Evolutionary conservation across 2,888 invertebrate genomes (phyloP).

Genomic region (Xestoiulus laeticollis): DNA sequence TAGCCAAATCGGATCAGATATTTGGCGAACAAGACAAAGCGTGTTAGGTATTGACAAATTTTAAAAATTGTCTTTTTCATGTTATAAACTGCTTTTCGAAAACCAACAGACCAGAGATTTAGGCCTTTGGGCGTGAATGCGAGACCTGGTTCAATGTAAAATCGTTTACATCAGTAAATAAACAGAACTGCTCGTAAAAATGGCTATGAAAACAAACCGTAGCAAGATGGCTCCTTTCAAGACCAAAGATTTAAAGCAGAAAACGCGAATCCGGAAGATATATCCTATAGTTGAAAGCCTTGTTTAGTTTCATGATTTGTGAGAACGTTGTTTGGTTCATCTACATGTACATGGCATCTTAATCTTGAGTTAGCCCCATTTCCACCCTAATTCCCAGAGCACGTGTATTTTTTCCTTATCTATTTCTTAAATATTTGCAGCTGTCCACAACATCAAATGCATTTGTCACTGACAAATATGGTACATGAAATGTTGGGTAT

Average conservation of each 20-base stretch:
- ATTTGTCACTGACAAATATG: too few species aligned
- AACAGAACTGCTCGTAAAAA: neutral
- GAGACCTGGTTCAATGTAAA: neutral
- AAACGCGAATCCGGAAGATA: neutral
- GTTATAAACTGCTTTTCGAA: neutral
- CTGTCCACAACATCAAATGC: neutral
- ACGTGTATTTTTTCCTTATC: neutral
- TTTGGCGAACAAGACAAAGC: neutral
- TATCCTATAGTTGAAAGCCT: neutral
- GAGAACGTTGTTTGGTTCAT: neutral
- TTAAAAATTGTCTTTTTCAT: neutral
- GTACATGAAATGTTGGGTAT: neutral
- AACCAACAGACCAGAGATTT: neutral
- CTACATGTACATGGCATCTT: neutral
- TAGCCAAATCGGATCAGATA: neutral
- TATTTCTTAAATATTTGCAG: neutral
- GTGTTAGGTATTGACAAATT: neutral
- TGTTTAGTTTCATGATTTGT: slow-evolving; percentile 9
- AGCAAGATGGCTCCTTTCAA: neutral
- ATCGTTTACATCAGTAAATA: slow-evolving; percentile 21
- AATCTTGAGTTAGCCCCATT: neutral
- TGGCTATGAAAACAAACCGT: neutral
- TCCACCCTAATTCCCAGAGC: neutral
- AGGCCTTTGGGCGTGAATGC: neutral
- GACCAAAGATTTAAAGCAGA: slow-evolving; percentile 5